Evolutionary conservation across 2,888 invertebrate genomes (phyloP).

Genomic region (Rotaria macrura): DNA sequence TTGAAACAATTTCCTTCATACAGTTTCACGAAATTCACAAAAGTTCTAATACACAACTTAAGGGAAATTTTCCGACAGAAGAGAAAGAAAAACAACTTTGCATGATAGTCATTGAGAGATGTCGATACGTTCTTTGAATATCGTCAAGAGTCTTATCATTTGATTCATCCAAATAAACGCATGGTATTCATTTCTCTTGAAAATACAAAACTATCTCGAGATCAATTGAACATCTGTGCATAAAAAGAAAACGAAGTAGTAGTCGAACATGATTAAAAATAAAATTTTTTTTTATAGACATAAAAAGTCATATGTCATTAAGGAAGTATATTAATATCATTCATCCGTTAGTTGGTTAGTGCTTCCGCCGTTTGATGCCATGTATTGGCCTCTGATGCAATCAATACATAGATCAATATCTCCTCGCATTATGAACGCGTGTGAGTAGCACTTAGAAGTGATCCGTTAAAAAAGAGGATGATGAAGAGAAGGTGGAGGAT

Average conservation of each 20-base stretch:
- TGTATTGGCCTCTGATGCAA: constrained; percentile 3
- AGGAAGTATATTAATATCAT: not conserved
- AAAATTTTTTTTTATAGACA: not conserved
- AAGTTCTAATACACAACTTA: no score
- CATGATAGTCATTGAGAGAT: not conserved
- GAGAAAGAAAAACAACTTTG: not conserved
- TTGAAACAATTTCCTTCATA: no score
- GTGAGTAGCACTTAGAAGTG: not conserved
- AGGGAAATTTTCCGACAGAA: not conserved
- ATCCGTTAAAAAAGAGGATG: not conserved
- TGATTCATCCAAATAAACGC: not conserved
- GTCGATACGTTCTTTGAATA: not conserved
- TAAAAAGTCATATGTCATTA: not conserved
- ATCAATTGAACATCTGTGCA: no score
- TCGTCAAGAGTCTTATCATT: not conserved
- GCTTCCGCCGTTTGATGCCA: not conserved
- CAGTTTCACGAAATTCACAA: no score
- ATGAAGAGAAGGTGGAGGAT: not conserved
- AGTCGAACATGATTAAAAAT: no score
- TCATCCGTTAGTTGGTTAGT: not conserved
- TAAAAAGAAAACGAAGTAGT: no score
- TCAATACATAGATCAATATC: constrained; percentile 1
- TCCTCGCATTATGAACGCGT: not conserved
- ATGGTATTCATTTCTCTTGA: no score
- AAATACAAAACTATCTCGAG: no score